Evolutionary conservation across 1,140 invertebrate genomes (phyloP), one percentile per base, ranked within the genome.

Genomic region (Dendrolimus punctatus): DNA sequence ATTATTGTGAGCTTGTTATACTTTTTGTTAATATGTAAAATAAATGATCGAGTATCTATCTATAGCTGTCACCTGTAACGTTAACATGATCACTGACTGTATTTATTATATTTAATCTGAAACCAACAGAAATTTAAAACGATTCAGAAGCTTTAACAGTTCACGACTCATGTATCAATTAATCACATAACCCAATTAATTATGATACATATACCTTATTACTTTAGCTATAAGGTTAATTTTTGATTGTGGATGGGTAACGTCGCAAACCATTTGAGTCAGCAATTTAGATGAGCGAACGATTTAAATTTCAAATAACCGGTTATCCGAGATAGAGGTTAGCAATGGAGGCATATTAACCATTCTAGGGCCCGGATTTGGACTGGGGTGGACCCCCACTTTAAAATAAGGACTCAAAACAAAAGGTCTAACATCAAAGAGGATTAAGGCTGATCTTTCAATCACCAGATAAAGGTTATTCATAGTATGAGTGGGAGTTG

Each of bases 231-330:
- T 67, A 71, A 48, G 53, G 62, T 60, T 54, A 39, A 60, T 46
- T 58, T 46, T 71, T 55, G 60, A 49, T 48, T 46, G 52, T 52
- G 48, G 49, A 54, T 55, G 56, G 62, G 62, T 74, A 71, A 73
- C 71, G 71, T 74, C 58, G 62, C 54, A 48, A 68, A 63, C 67
- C 57, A 73, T 73, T 73, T 62, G 51, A 62, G 61, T 50, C 52
- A 62, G 60, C 65, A 66, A 71, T 76, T 73, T 60, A 67, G 62
- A 58, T 62, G 62, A 71, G 67, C 59, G 58, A 57, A 51, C 68
- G 67, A 78, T 78, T 78, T 76, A 78, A 78, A 78, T 78, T 78
- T 73, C 75, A 78, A 78, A 78, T 78, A 64, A 65, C 60, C 64
- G 60, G 72, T 71, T 69, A 76, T 71, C 67, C 64, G 23, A 66